Conservation (phyloP, 2,888 invertebrate genomes). For the Drosophila rubida region DNA sequence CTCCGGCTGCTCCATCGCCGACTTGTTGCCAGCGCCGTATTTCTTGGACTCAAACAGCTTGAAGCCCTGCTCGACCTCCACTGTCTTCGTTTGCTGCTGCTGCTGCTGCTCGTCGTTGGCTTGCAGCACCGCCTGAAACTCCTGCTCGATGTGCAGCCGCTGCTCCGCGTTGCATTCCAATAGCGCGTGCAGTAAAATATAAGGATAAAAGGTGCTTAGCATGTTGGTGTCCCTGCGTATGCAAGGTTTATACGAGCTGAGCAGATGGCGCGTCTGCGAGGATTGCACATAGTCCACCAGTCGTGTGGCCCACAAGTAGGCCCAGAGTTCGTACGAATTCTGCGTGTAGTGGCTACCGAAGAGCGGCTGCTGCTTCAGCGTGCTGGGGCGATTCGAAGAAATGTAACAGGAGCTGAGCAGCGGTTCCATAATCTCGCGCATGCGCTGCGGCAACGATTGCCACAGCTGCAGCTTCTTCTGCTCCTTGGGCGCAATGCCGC, state of each 20-base stretch:
- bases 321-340: constrained; percentile 90
- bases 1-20: constrained; percentile 4
- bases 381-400: constrained; percentile 79
- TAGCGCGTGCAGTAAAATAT: constrained; percentile 89
- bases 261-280: constrained; percentile 87
- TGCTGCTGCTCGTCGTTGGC: constrained; percentile 46
- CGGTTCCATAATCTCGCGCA: constrained; percentile 91
- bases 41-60: constrained; percentile 77
- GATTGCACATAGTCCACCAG: constrained; percentile 88
- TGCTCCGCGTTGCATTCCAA: constrained; percentile 86
- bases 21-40: constrained; percentile 54
- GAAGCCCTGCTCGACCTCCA: constrained; percentile 36
- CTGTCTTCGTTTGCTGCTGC: neutral
- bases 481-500: constrained; percentile 89
- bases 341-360: constrained; percentile 88
- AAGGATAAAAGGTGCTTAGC: constrained; percentile 90
- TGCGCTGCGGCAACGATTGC: constrained; percentile 89
- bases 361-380: constrained; percentile 86
- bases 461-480: constrained; percentile 88
- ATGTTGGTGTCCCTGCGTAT: constrained; percentile 90
- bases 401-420: constrained; percentile 89
- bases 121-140: constrained; percentile 85
- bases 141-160: constrained; percentile 86
- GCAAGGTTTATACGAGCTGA: constrained; percentile 90
- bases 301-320: constrained; percentile 91